These are phyloP conservation scores for Drosophila ohnishii DNA, from an alignment of 1,140 invertebrate species.

Conservation along the genomic window DNA sequence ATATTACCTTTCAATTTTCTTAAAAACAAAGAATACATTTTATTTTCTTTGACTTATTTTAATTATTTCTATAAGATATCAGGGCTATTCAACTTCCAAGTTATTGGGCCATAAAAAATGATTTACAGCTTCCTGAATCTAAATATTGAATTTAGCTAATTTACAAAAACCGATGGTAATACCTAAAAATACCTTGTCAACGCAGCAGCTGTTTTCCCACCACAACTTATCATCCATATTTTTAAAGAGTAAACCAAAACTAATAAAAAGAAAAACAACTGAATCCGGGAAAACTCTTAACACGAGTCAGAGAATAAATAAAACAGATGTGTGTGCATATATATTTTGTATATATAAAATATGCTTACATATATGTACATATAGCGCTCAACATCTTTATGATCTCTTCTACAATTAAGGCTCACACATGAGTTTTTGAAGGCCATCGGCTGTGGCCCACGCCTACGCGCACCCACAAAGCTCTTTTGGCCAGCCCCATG, in stretches of 20 bases:
- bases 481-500: conserved; percentile 45
- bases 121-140: not conserved
- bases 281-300: conserved; percentile 52
- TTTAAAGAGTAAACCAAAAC: conserved; percentile 25
- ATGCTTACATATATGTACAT: conserved; percentile 27
- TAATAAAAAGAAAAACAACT: conserved; percentile 17
- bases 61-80: not conserved
- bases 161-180: conserved; percentile 2
- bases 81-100: not conserved
- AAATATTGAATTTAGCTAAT: not conserved
- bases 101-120: not conserved
- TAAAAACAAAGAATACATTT: not conserved
- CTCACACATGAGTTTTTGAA: conserved; percentile 70
- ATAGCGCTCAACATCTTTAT: conserved; percentile 44
- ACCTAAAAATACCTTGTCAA: not conserved
- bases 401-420: conserved; percentile 70
- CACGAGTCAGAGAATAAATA: conserved; percentile 60
- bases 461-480: conserved; percentile 41
- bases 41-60: not conserved
- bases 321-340: conserved; percentile 47
- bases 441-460: conserved; percentile 51
- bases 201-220: conserved; percentile 43
- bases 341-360: conserved; percentile 18
- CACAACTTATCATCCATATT: conserved; percentile 17
- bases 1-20: not conserved